Evolutionary conservation across 2,113 vertebrate genomes (phyloP).

Genomic region (Leiothrix lutea): DNA sequence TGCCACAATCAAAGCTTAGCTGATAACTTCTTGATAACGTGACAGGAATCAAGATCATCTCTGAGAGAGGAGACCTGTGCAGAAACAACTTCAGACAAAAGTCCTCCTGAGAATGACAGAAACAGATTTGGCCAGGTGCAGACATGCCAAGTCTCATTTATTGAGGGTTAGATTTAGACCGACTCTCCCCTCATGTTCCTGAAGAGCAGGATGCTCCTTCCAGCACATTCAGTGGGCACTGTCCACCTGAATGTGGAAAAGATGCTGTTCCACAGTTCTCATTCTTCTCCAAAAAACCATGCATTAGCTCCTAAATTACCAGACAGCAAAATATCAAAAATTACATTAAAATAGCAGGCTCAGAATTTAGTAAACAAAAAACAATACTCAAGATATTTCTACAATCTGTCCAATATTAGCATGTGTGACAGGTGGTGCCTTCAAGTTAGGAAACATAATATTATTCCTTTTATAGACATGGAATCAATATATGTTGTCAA

Average conservation of each 20-base stretch:
- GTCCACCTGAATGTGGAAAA: neutral
- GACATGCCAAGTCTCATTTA: neutral
- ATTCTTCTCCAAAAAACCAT: neutral
- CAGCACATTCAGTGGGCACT: neutral
- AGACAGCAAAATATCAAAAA: neutral
- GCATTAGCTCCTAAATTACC: neutral
- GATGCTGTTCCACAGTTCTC: neutral
- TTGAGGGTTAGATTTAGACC: neutral
- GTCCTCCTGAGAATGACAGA: neutral
- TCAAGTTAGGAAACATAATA: neutral
- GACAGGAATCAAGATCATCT: neutral
- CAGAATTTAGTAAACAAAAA: neutral
- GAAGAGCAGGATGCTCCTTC: neutral
- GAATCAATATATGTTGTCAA: neutral
- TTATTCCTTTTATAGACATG: neutral
- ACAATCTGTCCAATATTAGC: neutral
- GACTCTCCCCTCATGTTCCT: neutral
- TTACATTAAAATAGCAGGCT: neutral
- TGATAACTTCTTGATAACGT: neutral
- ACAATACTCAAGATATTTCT: neutral
- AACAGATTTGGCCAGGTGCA: neutral
- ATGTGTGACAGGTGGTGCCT: neutral
- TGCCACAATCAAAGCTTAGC: neutral
- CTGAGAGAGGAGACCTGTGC: neutral
- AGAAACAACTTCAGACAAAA: neutral